These are phyloP conservation scores for Nettapus auritus DNA, from an alignment of 2,113 vertebrate genomes.

Conservation along the genomic window DNA sequence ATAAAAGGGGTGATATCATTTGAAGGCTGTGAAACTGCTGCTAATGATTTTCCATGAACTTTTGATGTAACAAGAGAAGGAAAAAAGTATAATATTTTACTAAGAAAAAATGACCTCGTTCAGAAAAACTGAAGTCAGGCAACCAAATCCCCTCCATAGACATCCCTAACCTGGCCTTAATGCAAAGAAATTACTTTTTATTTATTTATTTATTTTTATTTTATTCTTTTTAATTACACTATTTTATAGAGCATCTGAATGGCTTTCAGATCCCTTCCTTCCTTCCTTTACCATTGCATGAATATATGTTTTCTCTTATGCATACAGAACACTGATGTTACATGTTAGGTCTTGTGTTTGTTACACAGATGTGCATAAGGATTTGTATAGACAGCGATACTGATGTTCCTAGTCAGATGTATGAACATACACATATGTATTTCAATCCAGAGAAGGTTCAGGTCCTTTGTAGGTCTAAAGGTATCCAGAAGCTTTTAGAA, in stretches of 20 bases:
- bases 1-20: constrained; percentile 39
- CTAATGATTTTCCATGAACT: constrained; percentile 42
- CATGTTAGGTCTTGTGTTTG: background rate
- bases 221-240: background rate
- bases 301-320: background rate
- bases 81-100: background rate
- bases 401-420: background rate
- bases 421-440: rapidly evolving
- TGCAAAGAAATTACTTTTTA: background rate
- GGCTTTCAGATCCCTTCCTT: rapidly evolving
- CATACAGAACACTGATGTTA: rapidly evolving
- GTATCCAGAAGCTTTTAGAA: background rate
- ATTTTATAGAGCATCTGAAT: background rate
- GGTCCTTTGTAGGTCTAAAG: background rate
- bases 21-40: background rate
- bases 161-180: background rate
- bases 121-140: background rate
- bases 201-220: too few relatives aligned
- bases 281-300: rapidly evolving
- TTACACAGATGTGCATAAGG: rapidly evolving
- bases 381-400: background rate
- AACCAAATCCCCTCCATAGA: background rate
- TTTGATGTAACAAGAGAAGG: constrained; percentile 9
- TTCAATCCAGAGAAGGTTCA: background rate
- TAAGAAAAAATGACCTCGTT: background rate